phyloP scores from a whole-genome alignment of 2,888 invertebrate species.

The Heliconius ethilla region DNA sequence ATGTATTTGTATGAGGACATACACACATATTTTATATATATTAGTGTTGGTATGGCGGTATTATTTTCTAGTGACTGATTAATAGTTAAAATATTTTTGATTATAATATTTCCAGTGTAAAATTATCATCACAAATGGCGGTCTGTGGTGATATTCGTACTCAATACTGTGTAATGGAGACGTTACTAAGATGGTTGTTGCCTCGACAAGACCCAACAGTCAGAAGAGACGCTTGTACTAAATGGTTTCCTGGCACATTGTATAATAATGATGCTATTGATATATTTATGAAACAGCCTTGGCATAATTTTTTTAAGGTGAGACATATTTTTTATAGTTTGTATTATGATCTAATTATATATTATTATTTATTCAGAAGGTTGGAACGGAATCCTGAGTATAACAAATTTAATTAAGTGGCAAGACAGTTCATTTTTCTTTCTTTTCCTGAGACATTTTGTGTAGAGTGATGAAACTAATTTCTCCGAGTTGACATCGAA shows the following conservation, averaged over 20 bases:
- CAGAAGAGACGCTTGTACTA: conserved; percentile 52
- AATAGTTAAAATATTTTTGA: not conserved
- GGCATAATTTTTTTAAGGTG: conserved; percentile 64
- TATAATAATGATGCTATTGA: conserved; percentile 50
- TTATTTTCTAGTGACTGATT: no score
- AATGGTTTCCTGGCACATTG: conserved; percentile 59
- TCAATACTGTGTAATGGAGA: conserved; percentile 62
- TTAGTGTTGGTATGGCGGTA: no score
- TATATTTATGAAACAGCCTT: conserved; percentile 59
- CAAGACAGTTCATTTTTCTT: not conserved
- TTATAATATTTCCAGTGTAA: conserved; percentile 48
- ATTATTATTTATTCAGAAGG: no score
- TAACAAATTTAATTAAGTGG: not conserved
- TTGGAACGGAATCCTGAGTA: no score
- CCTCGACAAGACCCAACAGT: conserved; percentile 54
- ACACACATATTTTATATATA: no score
- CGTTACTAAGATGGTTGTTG: conserved; percentile 66
- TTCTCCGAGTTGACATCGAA: no score
- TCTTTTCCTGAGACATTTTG: not conserved
- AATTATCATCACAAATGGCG: conserved; percentile 54
- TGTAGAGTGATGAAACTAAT: no score
- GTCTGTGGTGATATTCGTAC: conserved; percentile 57
- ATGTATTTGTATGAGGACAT: no score
- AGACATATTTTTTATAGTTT: not conserved
- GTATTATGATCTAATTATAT: not conserved